Percentiles rank a stretch among this genome's conserved stretches.
Conservation (phyloP, 2,797 vertebrate genomes). For the Hypotaenidia okinawae region DNA sequence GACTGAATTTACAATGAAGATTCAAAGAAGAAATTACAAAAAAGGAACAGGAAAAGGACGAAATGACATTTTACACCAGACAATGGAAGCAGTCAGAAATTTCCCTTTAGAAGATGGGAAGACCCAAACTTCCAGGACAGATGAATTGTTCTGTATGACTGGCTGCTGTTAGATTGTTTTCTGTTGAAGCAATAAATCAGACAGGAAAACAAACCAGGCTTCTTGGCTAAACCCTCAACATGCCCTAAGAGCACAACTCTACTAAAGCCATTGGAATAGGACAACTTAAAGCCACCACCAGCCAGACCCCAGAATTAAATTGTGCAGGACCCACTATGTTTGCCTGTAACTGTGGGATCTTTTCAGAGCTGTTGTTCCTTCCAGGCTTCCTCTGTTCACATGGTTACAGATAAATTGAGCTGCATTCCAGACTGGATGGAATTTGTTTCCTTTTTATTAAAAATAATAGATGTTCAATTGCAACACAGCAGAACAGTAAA, state of each 20-base stretch:
- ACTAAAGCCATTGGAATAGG: background rate
- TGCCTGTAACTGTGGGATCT: background rate
- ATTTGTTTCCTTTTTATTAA: constrained; percentile 59
- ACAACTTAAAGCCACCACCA: background rate
- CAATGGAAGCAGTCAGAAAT: background rate
- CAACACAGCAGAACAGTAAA: constrained; percentile 1
- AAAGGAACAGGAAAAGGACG: background rate
- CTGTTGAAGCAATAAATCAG: background rate
- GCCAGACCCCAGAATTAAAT: background rate
- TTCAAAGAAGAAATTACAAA: no score
- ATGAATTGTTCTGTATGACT: background rate
- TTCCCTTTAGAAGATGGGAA: background rate
- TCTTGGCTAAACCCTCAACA: background rate
- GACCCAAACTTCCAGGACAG: background rate
- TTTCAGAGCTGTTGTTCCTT: background rate
- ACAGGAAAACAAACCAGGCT: background rate
- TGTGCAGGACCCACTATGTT: background rate
- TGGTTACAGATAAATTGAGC: constrained; percentile 15
- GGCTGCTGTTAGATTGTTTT: background rate
- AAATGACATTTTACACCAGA: background rate
- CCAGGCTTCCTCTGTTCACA: background rate
- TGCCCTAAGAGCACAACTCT: background rate
- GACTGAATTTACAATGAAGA: background rate
- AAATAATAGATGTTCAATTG: constrained; percentile 24
- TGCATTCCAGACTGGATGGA: constrained; percentile 10